Evolutionary conservation across 1,140 invertebrate species (phyloP).

Genomic region (Listronotus bonariensis): DNA sequence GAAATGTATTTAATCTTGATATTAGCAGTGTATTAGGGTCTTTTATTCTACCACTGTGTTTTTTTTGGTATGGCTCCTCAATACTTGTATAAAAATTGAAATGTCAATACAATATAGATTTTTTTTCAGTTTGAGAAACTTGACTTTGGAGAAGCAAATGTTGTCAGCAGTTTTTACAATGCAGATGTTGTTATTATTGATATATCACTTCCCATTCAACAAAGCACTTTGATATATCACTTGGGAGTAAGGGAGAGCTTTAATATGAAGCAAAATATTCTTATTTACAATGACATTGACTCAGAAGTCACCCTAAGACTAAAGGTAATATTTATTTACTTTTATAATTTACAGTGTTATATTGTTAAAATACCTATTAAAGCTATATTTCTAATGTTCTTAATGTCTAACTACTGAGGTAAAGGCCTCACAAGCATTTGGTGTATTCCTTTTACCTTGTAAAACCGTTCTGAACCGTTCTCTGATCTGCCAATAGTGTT

Average conservation of each 20-base stretch:
- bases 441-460: too few relatives aligned
- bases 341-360: too few relatives aligned
- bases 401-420: too few relatives aligned
- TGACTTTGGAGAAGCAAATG: constrained; percentile 85
- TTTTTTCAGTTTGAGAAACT: constrained; percentile 75
- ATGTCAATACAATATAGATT: constrained; percentile 14
- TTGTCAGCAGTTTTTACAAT: constrained; percentile 89
- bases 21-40: too few relatives aligned
- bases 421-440: too few relatives aligned
- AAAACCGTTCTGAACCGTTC: too few relatives aligned
- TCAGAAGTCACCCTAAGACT: constrained; percentile 82
- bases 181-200: constrained; percentile 98
- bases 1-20: too few relatives aligned
- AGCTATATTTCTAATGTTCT: too few relatives aligned
- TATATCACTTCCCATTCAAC: constrained; percentile 87
- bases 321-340: constrained; percentile 65
- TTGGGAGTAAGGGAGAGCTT: constrained; percentile 97
- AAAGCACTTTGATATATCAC: constrained; percentile 93
- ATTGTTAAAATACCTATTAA: too few relatives aligned
- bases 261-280: constrained; percentile 97
- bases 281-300: constrained; percentile 90
- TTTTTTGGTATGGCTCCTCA: too few relatives aligned
- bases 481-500: too few relatives aligned
- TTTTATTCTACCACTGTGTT: too few relatives aligned
- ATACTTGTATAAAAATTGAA: background rate